Conservation (phyloP, 2,113 vertebrate genomes). For the Lynx canadensis region DNA sequence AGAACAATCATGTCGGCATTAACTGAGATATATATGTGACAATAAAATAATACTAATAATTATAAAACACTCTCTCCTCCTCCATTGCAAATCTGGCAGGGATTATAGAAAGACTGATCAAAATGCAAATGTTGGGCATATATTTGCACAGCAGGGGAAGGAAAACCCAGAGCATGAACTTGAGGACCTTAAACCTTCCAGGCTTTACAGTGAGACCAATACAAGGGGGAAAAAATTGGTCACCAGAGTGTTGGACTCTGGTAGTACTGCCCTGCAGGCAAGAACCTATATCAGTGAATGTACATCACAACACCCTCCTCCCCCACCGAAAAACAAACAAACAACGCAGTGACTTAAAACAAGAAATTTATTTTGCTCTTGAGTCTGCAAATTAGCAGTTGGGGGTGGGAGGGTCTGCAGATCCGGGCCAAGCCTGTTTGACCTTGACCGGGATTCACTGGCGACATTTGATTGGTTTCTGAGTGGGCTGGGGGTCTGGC, state of each 20-base stretch:
- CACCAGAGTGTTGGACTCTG: background rate
- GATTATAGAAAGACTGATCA: slow-evolving; percentile 5
- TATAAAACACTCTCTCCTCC: slow-evolving; percentile 51
- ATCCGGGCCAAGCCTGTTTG: background rate
- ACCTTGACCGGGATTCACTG: background rate
- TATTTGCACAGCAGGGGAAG: background rate
- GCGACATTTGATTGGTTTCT: background rate
- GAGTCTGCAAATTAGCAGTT: background rate
- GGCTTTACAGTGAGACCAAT: background rate
- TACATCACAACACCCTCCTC: too few relatives aligned
- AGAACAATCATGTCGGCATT: slow-evolving; percentile 49
- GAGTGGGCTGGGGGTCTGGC: background rate
- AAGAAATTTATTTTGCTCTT: background rate
- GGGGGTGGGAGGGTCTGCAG: background rate
- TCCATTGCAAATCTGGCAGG: slow-evolving; percentile 32
- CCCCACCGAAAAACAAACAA: background rate
- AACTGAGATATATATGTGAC: slow-evolving; percentile 69
- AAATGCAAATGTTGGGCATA: slow-evolving; percentile 47
- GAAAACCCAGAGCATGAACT: background rate
- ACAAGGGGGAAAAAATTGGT: background rate
- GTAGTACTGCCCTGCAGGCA: background rate
- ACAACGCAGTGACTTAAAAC: background rate
- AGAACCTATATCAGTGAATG: background rate
- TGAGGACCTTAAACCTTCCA: background rate
- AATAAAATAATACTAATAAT: slow-evolving; percentile 68